Evolutionary conservation across 2,797 vertebrate genomes (phyloP), one percentile per base, ranked within the genome.

Genomic region (Pseudotriccus pelzelni): DNA sequence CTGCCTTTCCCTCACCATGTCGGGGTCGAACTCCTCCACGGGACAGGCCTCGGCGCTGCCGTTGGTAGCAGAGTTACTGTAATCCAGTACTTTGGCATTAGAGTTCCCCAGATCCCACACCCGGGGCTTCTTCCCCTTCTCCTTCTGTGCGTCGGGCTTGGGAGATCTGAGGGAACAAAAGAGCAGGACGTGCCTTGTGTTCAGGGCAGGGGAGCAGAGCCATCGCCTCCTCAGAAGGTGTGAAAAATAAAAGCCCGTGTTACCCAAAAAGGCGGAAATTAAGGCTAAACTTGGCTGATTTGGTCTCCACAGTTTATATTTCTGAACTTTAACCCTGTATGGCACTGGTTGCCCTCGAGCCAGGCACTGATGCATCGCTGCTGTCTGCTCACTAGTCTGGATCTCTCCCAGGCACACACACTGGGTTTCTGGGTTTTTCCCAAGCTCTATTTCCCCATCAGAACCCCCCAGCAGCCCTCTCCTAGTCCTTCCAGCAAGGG

Each of bases 81-180:
- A 99, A 97, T 99, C 99, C 43, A 99, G 98, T 12, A 98, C 96
- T 97, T 98, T 98, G 96, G 98, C 95, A 94, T 97, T 98, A 89
- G 74, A 98, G 36, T 98, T 98, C 59, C 98, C 97, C 80, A 98
- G 98, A 28, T 96, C 97, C 99, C 99, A 99, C 58, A 99, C 98
- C 15, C 99, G 98, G 67, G 97, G 99, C 74, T 98, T 98, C 97
- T 99, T 99, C 90, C 98, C 98, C 89, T 98, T 99, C 81, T 98
- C 98, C 93, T 98, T 98, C 46, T 98, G 98, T 77, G 99, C 98
- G 43, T 98, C 98, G 2, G 98, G 99, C 97, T 99, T 99, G 6
- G 98, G 98, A 72, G 99, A 99, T 94, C 98, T 99, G 89, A 98
- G 98, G 92, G 44, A 66, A 89, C 3, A 39, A 89, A 87, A 92